A percentile compares a stretch with the other conserved stretches of the same genome.
Evolutionary conservation across 2,113 vertebrate species (phyloP).

Genomic region (Chloebia gouldiae): DNA sequence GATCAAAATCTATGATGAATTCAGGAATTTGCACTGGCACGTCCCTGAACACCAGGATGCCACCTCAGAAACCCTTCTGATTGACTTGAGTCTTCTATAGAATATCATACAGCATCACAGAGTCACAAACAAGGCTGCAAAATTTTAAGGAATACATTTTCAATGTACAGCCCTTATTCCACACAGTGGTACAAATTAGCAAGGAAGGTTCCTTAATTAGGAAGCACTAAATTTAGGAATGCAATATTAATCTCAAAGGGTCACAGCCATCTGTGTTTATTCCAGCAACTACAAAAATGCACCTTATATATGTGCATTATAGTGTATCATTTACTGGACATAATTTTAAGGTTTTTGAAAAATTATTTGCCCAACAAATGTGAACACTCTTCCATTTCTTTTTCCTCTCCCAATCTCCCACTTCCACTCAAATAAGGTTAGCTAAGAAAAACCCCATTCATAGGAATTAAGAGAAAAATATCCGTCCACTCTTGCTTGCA

Average conservation of each 20-base stretch:
- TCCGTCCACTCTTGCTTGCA: not conserved
- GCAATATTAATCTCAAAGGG: not conserved
- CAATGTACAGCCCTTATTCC: not conserved
- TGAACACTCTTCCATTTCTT: not conserved
- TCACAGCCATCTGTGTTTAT: not conserved
- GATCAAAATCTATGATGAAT: not conserved
- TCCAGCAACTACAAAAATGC: not conserved
- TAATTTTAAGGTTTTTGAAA: not conserved
- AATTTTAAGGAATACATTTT: not conserved
- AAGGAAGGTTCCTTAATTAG: slow-evolving; percentile 8
- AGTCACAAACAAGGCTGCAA: not conserved
- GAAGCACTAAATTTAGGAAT: not conserved
- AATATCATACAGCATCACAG: not conserved
- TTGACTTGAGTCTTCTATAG: not conserved
- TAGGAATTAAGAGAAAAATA: not conserved
- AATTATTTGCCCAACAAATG: not conserved
- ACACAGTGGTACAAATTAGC: not conserved
- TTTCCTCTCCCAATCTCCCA: not conserved
- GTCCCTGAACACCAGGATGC: not conserved
- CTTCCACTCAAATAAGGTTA: not conserved
- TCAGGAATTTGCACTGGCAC: not conserved
- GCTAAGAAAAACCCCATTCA: not conserved
- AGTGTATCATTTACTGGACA: not conserved
- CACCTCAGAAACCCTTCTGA: not conserved
- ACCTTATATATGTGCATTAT: not conserved